Percentiles rank a stretch among this genome's conserved stretches.
Evolutionary conservation across 1,140 invertebrate species (phyloP).

Genomic region (Drosophila cardini): DNA sequence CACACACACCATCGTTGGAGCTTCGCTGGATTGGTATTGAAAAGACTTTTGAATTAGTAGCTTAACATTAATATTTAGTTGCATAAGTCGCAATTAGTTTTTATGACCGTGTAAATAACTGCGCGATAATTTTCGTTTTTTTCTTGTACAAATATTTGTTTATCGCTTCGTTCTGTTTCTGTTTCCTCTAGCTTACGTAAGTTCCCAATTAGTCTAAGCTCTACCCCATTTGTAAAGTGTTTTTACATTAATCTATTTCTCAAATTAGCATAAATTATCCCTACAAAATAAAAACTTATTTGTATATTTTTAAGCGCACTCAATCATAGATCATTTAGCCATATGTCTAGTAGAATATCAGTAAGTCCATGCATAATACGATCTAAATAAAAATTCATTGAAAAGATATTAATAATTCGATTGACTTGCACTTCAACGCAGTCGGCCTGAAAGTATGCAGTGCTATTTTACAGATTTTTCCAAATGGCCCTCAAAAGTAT

Average conservation of each 20-base stretch:
- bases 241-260: conserved; percentile 35
- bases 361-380: conserved; percentile 44
- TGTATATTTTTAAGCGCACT: conserved; percentile 25
- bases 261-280: conserved; percentile 63
- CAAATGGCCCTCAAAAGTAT: conserved; percentile 7
- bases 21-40: conserved; percentile 63
- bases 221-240: conserved; percentile 18
- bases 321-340: conserved; percentile 63
- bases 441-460: background rate
- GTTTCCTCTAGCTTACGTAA: conserved; percentile 24
- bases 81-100: conserved; percentile 42
- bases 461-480: background rate
- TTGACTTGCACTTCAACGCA: background rate
- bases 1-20: conserved; percentile 30
- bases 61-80: conserved; percentile 24
- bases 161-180: conserved; percentile 47
- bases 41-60: conserved; percentile 74
- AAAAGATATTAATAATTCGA: conserved; percentile 4
- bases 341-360: conserved; percentile 45
- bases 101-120: conserved; percentile 61
- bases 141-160: conserved; percentile 64
- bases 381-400: conserved; percentile 55
- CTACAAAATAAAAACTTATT: conserved; percentile 1
- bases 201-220: conserved; percentile 9
- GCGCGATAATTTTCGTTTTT: conserved; percentile 45